Evolutionary conservation across 2,888 invertebrate genomes (phyloP), one percentile per base, ranked within the genome.

Genomic region (Dromius quadrimaculatus): DNA sequence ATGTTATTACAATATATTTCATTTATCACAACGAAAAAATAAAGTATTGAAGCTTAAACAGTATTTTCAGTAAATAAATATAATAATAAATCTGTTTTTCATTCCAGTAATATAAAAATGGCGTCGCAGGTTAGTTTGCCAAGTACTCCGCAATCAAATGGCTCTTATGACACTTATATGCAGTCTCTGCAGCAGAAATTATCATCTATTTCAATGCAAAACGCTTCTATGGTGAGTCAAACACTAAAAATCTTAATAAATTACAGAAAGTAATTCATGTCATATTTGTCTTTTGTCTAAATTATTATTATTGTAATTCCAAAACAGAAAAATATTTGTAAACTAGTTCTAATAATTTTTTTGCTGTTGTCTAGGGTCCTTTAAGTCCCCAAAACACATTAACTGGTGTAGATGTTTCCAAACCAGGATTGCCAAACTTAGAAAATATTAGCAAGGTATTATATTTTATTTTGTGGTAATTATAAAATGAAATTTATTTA

Each of bases 161-260:
- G 88, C 71, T 85, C 87, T 1, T 90, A 91, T 80, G 89, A 86
- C 78, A 86, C 87, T 50, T 90, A 90, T 79, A 87, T 91, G 86
- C 86, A 90, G 76, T 87, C 87, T 54, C 81, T 91, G 73, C 91
- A 91, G 76, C 90, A 91, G 78, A 90, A 91, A 78, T 83, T 91
- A 36, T 86, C 88, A 47, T 85, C 85, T 69, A 87, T 87, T 74
- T 86, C 87, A n/a, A 84, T 77, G 68, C 61, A 45, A 34, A 61
- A 61, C 36, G 61, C 69, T 61, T 36, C 69, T 1, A 61, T 70
- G 36, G 69, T 70, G 47, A 70, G 69, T 70, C 8, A 28, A n/a
- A n/a, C n/a, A n/a, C n/a, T n/a, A n/a, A n/a, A n/a, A n/a, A n/a
- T n/a, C n/a, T n/a, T n/a, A n/a, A n/a, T n/a, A n/a, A n/a, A n/a